phyloP scores from a whole-genome alignment of 2,888 invertebrate species.

The Nysson spinosus region DNA sequence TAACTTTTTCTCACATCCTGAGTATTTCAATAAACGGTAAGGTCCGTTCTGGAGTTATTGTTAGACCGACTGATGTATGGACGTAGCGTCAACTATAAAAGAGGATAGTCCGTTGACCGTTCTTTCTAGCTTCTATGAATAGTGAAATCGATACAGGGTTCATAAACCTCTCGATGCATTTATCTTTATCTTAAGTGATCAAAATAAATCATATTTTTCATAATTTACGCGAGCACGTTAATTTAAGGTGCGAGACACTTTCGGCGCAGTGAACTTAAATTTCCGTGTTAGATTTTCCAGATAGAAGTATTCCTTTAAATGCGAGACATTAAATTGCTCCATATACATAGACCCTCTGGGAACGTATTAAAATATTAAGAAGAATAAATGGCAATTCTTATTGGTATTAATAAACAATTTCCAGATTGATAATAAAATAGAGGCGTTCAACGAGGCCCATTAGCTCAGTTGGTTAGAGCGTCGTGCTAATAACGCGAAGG shows the following conservation, averaged over 20 bases:
- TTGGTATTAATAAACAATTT: no score
- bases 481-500: constrained; percentile 77
- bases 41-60: constrained; percentile 23
- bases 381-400: no score
- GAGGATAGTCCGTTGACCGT: constrained; percentile 49
- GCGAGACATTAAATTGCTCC: no score
- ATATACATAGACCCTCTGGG: no score
- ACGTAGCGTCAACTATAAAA: constrained; percentile 19
- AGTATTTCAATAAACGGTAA: constrained; percentile 7
- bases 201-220: no score
- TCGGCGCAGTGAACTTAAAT: no score
- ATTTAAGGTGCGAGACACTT: no score
- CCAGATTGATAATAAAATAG: neutral
- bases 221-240: no score
- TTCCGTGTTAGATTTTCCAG: no score
- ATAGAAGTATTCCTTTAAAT: no score
- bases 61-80: constrained; percentile 21
- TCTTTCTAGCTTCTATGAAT: constrained; percentile 43
- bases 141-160: constrained; percentile 52
- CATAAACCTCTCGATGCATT: constrained; percentile 37
- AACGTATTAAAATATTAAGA: no score
- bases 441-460: constrained; percentile 56
- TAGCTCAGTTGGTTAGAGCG: constrained; percentile 76
- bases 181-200: no score
- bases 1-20: constrained; percentile 10